Evolutionary conservation across 2,888 invertebrate genomes (phyloP).

Genomic region (Pseudeuparius sepicola): DNA sequence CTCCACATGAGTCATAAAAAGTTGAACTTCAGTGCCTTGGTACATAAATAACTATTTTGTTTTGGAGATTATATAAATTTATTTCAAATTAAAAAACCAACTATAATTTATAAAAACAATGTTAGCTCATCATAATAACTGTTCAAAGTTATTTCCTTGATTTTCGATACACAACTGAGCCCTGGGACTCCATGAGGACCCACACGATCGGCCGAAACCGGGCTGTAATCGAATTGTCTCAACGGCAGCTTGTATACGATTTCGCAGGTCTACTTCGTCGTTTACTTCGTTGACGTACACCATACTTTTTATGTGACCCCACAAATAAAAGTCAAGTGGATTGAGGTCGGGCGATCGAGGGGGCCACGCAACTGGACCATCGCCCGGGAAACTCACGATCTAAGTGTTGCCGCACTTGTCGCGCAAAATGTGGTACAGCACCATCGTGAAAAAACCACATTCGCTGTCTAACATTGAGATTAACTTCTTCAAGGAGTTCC

Average conservation of each 20-base stretch:
- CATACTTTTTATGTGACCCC: background rate
- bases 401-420: too few species aligned
- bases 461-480: background rate
- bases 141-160: too few species aligned
- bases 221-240: conserved; percentile 1
- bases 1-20: too few species aligned
- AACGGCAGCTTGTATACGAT: conserved; percentile 1
- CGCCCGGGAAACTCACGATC: conserved; percentile 2
- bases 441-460: conserved; percentile 2
- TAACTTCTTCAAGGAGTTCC: conserved; percentile 1
- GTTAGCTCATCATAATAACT: too few species aligned
- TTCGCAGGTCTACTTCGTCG: background rate
- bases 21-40: too few species aligned
- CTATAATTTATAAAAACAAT: too few species aligned
- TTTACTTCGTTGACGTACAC: background rate
- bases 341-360: too few species aligned
- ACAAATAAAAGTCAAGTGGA: conserved; percentile 1
- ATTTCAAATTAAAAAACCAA: too few species aligned
- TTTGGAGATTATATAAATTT: too few species aligned
- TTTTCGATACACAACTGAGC: too few species aligned
- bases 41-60: too few species aligned
- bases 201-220: conserved; percentile 1
- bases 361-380: conserved; percentile 1
- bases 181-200: too few species aligned
- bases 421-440: conserved; percentile 2